Evolutionary conservation across 1,140 invertebrate species (phyloP).

Genomic region (Drosophila ogumai): DNA sequence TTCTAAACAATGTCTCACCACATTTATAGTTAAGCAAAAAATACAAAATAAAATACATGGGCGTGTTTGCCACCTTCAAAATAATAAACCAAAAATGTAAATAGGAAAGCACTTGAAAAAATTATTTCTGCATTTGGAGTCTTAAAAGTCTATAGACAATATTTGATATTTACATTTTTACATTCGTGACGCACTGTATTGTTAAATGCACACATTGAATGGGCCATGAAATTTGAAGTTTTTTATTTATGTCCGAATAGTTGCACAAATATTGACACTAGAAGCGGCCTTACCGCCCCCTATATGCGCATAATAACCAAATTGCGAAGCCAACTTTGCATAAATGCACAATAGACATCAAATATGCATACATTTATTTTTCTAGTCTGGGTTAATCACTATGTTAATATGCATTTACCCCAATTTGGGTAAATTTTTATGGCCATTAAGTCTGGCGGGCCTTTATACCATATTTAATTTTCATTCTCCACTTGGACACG

Average conservation of each 20-base stretch:
- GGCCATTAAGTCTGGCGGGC: neutral
- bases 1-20: constrained; percentile 16
- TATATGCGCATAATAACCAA: constrained; percentile 8
- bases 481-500: constrained; percentile 18
- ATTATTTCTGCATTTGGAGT: neutral
- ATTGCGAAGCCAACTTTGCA: constrained; percentile 10
- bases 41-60: constrained; percentile 7
- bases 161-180: neutral
- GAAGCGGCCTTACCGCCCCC: constrained; percentile 9
- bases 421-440: constrained; percentile 2
- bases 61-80: constrained; percentile 9
- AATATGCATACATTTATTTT: constrained; percentile 6
- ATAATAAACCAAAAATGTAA: constrained; percentile 25
- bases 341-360: constrained; percentile 11
- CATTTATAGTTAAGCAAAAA: constrained; percentile 16
- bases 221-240: constrained; percentile 10
- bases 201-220: neutral
- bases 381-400: neutral
- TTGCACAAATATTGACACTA: constrained; percentile 6
- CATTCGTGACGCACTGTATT: neutral
- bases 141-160: neutral
- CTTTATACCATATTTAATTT: neutral
- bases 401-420: neutral
- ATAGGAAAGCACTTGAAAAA: constrained; percentile 17
- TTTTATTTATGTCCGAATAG: constrained; percentile 14